Evolutionary conservation across 2,113 vertebrate species (phyloP).

Genomic region (Apodemus speciosus): DNA sequence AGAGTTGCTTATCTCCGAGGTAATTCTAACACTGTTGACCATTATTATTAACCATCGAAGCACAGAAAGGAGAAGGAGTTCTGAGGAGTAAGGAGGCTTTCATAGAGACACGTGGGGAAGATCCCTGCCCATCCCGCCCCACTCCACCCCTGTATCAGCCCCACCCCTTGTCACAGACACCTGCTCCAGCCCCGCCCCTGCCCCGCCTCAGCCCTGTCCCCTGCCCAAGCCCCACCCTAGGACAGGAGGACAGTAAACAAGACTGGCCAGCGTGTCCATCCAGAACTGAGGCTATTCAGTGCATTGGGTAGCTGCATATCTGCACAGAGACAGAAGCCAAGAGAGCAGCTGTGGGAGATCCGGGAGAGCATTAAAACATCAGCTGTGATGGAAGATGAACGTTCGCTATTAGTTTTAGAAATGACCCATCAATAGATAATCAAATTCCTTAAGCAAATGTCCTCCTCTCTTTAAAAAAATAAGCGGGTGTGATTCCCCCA

Average conservation of each 20-base stretch:
- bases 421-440: conserved; percentile 48
- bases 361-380: background rate
- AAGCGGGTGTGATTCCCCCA: background rate
- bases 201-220: background rate
- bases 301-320: background rate
- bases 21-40: background rate
- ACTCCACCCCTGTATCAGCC: background rate
- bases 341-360: too few species aligned
- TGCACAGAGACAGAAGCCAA: background rate
- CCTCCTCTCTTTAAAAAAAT: conserved; percentile 49
- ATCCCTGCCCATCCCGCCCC: too few species aligned
- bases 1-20: background rate
- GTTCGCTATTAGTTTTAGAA: background rate
- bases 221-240: background rate
- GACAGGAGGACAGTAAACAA: too few species aligned
- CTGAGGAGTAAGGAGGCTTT: background rate
- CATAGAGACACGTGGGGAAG: background rate
- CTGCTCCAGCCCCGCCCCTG: background rate
- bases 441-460: conserved; percentile 49
- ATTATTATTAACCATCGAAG: background rate
- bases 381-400: background rate
- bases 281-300: background rate
- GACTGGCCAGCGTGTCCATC: background rate
- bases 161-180: background rate
- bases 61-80: background rate